phyloP scores from a whole-genome alignment of 2,888 invertebrate genomes.

The Mythimna albipuncta region DNA sequence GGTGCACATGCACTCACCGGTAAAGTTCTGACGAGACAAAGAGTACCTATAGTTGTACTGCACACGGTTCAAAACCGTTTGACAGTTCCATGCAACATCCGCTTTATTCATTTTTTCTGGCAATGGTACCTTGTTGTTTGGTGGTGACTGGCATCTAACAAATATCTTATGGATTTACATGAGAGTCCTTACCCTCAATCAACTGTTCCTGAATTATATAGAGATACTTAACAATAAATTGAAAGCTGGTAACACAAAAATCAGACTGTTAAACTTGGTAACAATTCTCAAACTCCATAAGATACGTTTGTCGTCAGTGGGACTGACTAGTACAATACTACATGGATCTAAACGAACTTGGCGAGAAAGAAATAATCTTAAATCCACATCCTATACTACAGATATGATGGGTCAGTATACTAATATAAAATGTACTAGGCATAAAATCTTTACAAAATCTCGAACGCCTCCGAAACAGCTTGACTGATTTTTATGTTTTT shows the following conservation, averaged over 20 bases:
- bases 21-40: conserved; percentile 49
- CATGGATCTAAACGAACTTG: conserved; percentile 24
- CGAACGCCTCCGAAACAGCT: too few species aligned
- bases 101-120: neutral
- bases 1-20: conserved; percentile 54
- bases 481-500: too few species aligned
- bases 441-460: too few species aligned
- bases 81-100: conserved; percentile 24
- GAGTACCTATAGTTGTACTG: conserved; percentile 49
- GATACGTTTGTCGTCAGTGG: neutral
- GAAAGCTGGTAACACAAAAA: too few species aligned
- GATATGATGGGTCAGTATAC: too few species aligned
- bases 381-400: too few species aligned
- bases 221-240: too few species aligned
- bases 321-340: neutral
- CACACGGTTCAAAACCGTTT: conserved; percentile 26
- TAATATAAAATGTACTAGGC: too few species aligned
- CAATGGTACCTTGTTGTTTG: conserved; percentile 4
- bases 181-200: too few species aligned
- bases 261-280: neutral
- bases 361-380: neutral
- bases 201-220: too few species aligned
- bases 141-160: neutral
- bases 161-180: conserved; percentile 16
- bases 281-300: neutral